Percentiles rank a stretch among this genome's conserved stretches.
These are phyloP conservation scores for Selenia dentaria DNA, from an alignment of 2,888 invertebrate species.

Conservation along the genomic window DNA sequence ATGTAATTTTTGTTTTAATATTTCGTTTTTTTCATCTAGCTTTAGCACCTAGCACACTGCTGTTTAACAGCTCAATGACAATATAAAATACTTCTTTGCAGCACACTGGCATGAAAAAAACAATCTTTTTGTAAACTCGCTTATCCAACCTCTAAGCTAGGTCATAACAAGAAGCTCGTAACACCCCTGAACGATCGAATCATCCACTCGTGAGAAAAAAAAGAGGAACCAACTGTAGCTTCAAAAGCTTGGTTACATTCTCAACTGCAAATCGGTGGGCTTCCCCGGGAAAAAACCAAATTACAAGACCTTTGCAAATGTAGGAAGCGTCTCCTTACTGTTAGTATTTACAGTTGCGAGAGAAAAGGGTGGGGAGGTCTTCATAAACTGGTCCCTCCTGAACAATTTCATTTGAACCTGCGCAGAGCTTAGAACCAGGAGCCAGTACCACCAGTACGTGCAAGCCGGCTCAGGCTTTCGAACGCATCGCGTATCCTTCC, in stretches of 20 bases:
- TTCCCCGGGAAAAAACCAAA: conserved; percentile 42
- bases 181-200: neutral
- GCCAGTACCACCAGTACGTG: conserved; percentile 63
- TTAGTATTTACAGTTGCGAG: neutral
- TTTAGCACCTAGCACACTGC: too few species aligned
- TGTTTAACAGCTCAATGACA: too few species aligned
- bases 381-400: conserved; percentile 40
- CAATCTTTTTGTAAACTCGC: too few species aligned
- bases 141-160: too few species aligned
- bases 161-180: neutral
- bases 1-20: too few species aligned
- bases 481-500: conserved; percentile 43
- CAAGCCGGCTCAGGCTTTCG: conserved; percentile 45
- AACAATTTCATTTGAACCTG: conserved; percentile 63
- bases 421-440: conserved; percentile 50
- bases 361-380: conserved; percentile 40
- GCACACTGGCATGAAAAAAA: too few species aligned
- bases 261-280: conserved; percentile 40
- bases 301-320: conserved; percentile 34
- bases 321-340: conserved; percentile 17
- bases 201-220: conserved; percentile 5
- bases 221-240: conserved; percentile 73
- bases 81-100: too few species aligned
- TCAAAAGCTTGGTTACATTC: conserved; percentile 45
- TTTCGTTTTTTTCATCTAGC: too few species aligned